These are phyloP conservation scores for Engraulis encrasicolus DNA, from an alignment of 2,113 vertebrate genomes.

Conservation along the genomic window DNA sequence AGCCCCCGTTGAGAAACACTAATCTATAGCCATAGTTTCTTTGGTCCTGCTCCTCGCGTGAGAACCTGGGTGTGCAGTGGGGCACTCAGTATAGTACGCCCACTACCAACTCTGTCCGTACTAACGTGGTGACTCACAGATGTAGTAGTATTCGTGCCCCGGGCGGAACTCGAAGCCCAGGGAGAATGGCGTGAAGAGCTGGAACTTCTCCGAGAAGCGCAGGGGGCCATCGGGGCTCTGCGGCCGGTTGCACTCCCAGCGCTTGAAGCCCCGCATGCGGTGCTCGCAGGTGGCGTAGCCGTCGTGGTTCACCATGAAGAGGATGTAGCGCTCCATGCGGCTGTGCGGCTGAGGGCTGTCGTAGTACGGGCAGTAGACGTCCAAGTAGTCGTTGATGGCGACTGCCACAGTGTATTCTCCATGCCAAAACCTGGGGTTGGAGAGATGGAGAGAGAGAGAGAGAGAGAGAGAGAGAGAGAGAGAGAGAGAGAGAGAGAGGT, in stretches of 20 bases:
- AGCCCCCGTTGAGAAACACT: too few species aligned
- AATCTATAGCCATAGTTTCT: too few species aligned
- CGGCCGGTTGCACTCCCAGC: slow-evolving; percentile 95
- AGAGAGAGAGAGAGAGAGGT: slow-evolving; percentile 25
- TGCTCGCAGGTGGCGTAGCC: slow-evolving; percentile 89
- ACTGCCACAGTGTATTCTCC: slow-evolving; percentile 94
- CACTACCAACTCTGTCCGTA: too few species aligned
- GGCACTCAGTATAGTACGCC: too few species aligned
- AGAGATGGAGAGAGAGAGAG: background rate
- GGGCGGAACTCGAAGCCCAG: slow-evolving; percentile 94
- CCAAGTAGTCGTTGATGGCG: slow-evolving; percentile 96
- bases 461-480: background rate
- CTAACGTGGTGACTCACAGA: background rate
- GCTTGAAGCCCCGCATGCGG: slow-evolving; percentile 89
- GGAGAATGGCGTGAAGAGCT: slow-evolving; percentile 97
- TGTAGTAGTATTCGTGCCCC: background rate
- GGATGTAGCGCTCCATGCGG: slow-evolving; percentile 87
- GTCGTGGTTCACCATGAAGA: slow-evolving; percentile 95
- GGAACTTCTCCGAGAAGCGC: slow-evolving; percentile 97
- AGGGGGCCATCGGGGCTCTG: slow-evolving; percentile 86
- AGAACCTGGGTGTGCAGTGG: too few species aligned
- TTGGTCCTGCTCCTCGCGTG: too few species aligned
- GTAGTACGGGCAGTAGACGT: slow-evolving; percentile 97
- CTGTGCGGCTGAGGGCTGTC: slow-evolving; percentile 77
- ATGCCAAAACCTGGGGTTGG: slow-evolving; percentile 80